Evolutionary conservation across 1,140 invertebrate species (phyloP).

Genomic region (Venturia canescens): DNA sequence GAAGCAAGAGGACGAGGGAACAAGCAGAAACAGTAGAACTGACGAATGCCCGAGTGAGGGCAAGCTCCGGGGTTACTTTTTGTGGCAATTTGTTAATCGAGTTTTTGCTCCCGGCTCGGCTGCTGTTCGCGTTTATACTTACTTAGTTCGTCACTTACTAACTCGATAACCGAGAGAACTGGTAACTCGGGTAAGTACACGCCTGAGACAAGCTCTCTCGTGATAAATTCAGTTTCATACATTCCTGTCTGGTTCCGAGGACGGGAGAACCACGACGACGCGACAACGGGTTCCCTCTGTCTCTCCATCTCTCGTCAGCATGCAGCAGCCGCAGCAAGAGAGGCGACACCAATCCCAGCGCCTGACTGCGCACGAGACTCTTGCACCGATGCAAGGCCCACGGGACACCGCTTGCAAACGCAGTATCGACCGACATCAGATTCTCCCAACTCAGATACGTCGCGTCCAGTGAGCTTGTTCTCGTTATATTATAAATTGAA

Average conservation of each 20-base stretch:
- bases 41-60: constrained; percentile 50
- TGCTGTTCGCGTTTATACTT: constrained; percentile 33
- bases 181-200: constrained; percentile 19
- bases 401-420: constrained; percentile 37
- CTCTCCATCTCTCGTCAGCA: constrained; percentile 56
- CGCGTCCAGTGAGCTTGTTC: background rate
- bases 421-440: background rate
- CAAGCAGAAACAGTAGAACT: constrained; percentile 54
- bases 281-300: constrained; percentile 60
- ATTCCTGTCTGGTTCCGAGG: constrained; percentile 65
- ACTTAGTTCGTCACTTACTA: constrained; percentile 36
- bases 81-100: constrained; percentile 72
- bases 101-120: constrained; percentile 59
- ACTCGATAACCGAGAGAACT: constrained; percentile 35
- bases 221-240: constrained; percentile 71
- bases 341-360: constrained; percentile 47
- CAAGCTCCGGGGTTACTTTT: constrained; percentile 62
- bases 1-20: background rate
- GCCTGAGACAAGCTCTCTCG: constrained; percentile 47
- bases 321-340: no score
- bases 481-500: constrained; percentile 21
- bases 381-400: constrained; percentile 30
- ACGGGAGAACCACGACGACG: constrained; percentile 3
- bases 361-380: constrained; percentile 11
- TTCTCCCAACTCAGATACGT: background rate